Evolutionary conservation across 2,113 vertebrate genomes (phyloP).

Genomic region (Protobothrops mucrosquamatus): DNA sequence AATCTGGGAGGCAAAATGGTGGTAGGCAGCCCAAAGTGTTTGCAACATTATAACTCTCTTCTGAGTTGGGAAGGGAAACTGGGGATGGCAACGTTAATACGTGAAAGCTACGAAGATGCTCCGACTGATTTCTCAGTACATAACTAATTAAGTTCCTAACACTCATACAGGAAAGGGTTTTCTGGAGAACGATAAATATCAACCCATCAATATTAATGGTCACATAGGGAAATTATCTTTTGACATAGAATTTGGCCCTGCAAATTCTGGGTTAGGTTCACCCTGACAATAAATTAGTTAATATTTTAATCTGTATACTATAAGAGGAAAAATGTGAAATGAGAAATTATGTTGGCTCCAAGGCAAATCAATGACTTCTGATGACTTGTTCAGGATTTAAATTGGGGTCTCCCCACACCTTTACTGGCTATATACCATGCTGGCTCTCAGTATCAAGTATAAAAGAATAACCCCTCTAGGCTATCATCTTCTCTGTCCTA

Average conservation of each 20-base stretch:
- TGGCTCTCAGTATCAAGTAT: background rate
- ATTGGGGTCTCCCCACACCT: background rate
- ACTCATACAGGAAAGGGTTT: background rate
- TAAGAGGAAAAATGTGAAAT: background rate
- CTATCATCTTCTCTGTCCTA: slow-evolving; percentile 22
- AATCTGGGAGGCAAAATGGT: background rate
- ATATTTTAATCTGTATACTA: background rate
- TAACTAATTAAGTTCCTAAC: background rate
- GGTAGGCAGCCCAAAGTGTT: background rate
- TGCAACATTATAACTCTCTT: background rate
- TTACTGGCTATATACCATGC: background rate
- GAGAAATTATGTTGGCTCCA: background rate
- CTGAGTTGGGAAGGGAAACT: background rate
- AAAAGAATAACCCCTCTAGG: background rate
- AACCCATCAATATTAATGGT: background rate
- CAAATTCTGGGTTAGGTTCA: background rate
- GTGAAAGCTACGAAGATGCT: background rate
- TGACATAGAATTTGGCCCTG: background rate
- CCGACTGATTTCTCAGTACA: background rate
- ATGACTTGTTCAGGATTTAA: background rate
- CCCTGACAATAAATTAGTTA: background rate
- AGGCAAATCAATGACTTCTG: background rate
- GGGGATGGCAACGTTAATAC: background rate
- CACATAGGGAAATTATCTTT: background rate
- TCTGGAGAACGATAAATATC: background rate